Conservation (phyloP, 2,797 vertebrate genomes). For the Gymnocypris eckloni region DNA sequence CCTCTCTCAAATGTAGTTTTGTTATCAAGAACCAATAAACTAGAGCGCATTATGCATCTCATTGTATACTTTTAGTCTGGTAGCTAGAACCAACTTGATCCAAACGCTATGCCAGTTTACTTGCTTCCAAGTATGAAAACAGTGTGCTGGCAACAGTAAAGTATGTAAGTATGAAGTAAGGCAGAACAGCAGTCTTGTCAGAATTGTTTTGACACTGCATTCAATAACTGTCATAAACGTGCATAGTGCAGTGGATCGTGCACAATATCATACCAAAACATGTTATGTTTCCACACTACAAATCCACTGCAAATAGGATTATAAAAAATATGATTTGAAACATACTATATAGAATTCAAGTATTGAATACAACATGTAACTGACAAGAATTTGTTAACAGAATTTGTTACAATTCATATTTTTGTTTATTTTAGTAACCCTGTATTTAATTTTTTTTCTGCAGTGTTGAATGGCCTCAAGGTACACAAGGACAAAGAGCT, state of each 20-base stretch:
- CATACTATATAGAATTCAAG: neutral
- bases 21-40: neutral
- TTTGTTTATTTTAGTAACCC: neutral
- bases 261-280: neutral
- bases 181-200: neutral
- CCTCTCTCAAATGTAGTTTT: neutral
- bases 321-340: neutral
- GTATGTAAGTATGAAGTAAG: neutral
- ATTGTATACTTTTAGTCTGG: neutral
- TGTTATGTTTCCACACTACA: neutral
- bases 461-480: constrained; percentile 95
- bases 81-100: neutral
- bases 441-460: neutral
- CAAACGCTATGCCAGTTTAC: neutral
- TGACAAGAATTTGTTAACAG: neutral
- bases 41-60: neutral
- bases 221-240: neutral
- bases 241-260: too few species aligned
- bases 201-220: neutral
- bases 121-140: neutral
- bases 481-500: constrained; percentile 87
- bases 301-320: neutral
- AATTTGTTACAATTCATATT: neutral
- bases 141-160: neutral
- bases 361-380: neutral